Evolutionary conservation across 2,113 vertebrate species (phyloP).

Genomic region (Lanius collurio): DNA sequence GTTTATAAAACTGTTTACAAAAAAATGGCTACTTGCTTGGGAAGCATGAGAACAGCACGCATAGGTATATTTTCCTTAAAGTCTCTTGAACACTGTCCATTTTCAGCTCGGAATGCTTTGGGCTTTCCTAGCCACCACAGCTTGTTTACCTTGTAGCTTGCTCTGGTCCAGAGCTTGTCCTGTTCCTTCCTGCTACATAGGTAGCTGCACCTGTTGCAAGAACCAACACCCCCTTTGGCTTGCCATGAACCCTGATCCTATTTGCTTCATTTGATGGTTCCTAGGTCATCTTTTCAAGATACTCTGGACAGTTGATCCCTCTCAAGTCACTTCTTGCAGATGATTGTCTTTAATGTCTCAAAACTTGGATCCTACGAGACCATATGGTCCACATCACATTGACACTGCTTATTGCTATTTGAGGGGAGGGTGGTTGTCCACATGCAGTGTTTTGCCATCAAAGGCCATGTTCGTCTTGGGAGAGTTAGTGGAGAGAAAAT

Average conservation of each 20-base stretch:
- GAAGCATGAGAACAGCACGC: background rate
- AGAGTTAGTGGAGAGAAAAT: background rate
- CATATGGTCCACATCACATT: background rate
- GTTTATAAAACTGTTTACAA: background rate
- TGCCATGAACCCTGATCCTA: background rate
- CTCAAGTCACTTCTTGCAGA: background rate
- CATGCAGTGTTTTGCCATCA: background rate
- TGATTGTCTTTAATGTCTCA: background rate
- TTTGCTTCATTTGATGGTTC: background rate
- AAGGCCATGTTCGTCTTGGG: background rate
- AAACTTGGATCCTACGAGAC: background rate
- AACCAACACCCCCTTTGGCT: background rate
- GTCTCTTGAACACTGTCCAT: background rate
- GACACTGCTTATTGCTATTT: background rate
- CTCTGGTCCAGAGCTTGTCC: background rate
- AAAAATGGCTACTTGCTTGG: background rate
- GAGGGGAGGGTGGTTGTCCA: background rate
- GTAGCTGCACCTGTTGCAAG: background rate
- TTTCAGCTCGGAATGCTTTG: background rate
- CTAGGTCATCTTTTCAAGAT: background rate
- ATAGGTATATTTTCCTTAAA: background rate
- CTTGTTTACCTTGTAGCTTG: background rate
- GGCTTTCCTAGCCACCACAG: background rate
- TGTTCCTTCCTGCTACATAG: background rate
- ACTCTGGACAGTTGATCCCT: background rate